Conservation (phyloP, 2,113 vertebrate species). For the Eulacestoma nigropectus region DNA sequence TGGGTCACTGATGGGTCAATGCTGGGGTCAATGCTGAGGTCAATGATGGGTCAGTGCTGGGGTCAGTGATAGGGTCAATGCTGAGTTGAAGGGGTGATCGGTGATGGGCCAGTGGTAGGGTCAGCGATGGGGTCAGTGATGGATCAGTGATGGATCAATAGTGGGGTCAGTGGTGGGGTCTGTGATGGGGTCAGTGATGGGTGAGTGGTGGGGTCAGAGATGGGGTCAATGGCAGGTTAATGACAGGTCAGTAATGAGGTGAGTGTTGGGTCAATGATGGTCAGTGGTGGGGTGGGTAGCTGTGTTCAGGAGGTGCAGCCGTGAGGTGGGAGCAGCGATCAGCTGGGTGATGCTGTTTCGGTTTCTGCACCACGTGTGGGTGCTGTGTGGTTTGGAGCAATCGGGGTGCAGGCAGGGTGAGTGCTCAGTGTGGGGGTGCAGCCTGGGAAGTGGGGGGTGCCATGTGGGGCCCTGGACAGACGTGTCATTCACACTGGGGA, state of each 20-base stretch:
- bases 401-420: not conserved
- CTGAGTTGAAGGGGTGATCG: not conserved
- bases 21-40: not conserved
- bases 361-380: not conserved
- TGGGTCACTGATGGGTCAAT: too few species aligned
- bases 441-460: not conserved
- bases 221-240: not conserved
- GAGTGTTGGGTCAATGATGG: not conserved
- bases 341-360: fast-evolving
- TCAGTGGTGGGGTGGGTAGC: not conserved
- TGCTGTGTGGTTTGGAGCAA: not conserved
- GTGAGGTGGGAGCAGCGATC: not conserved
- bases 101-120: not conserved
- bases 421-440: not conserved
- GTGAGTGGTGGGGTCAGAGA: not conserved
- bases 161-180: not conserved
- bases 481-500: not conserved
- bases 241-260: not conserved
- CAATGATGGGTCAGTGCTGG: not conserved
- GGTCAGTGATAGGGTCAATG: not conserved
- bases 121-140: not conserved
- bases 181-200: not conserved
- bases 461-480: not conserved
- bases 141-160: too few species aligned
- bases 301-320: not conserved